Percentiles rank a stretch among this genome's conserved stretches.
Evolutionary conservation across 2,888 invertebrate species (phyloP).

Genomic region (Pristionchus maxplancki): DNA sequence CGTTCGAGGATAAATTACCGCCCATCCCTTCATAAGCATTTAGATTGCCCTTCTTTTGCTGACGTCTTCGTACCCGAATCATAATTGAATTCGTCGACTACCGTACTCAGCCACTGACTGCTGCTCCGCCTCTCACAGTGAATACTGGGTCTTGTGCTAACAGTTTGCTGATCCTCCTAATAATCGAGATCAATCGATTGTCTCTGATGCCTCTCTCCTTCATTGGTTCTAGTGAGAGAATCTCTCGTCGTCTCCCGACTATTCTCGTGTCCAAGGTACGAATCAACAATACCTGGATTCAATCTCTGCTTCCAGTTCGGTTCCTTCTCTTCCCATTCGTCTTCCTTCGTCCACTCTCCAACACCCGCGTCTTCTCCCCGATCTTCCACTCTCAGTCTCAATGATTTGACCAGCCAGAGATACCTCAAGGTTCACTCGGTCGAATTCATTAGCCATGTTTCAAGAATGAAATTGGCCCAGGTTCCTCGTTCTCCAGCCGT

Average conservation of each 20-base stretch:
- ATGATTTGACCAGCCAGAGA: not conserved
- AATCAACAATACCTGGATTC: no score
- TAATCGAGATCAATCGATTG: no score
- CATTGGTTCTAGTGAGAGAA: not conserved
- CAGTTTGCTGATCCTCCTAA: no score
- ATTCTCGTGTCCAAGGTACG: not conserved
- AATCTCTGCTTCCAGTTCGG: not conserved
- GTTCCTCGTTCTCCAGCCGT: not conserved
- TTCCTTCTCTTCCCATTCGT: not conserved
- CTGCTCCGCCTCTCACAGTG: not conserved
- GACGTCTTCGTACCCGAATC: not conserved
- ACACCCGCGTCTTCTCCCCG: not conserved
- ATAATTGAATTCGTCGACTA: not conserved
- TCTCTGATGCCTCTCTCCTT: not conserved
- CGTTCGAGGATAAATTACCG: no score
- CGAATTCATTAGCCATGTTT: no score
- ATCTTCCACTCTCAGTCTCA: not conserved
- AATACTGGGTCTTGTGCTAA: no score
- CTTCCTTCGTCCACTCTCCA: not conserved
- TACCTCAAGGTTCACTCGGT: constrained; percentile 13
- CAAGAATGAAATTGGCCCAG: no score
- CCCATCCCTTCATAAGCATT: not conserved
- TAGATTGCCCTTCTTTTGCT: not conserved
- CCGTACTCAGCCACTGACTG: not conserved
- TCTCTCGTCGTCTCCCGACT: not conserved